Evolutionary conservation across 2,113 vertebrate genomes (phyloP).

Genomic region (Entelurus aequoreus): DNA sequence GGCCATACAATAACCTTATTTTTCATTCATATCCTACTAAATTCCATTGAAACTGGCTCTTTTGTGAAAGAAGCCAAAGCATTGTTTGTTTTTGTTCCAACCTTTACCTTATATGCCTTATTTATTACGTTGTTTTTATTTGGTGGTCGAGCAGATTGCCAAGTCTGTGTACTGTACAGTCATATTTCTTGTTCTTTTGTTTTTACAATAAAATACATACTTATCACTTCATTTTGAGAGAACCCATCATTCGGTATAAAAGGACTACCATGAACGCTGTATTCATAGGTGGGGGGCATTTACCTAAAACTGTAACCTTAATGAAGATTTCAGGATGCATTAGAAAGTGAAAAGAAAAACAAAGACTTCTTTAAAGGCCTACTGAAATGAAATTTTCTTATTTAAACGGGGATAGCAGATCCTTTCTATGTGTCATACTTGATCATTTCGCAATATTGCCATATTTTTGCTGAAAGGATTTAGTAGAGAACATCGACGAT

Average conservation of each 20-base stretch:
- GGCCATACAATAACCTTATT: background rate
- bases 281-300: too few species aligned
- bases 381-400: too few species aligned
- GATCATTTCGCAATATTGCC: too few species aligned
- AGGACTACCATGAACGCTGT: background rate
- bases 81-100: conserved; percentile 31
- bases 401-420: too few species aligned
- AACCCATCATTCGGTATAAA: conserved; percentile 18
- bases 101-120: conserved; percentile 65
- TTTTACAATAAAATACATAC: conserved; percentile 44
- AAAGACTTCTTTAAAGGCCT: too few species aligned
- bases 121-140: conserved; percentile 45
- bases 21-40: background rate
- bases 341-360: too few species aligned
- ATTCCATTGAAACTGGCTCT: background rate
- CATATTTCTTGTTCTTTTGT: conserved; percentile 31
- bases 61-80: conserved; percentile 4
- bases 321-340: too few species aligned
- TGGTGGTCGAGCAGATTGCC: conserved; percentile 26
- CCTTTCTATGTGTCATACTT: too few species aligned
- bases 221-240: conserved; percentile 25
- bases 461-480: too few species aligned
- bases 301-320: too few species aligned
- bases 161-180: conserved; percentile 24
- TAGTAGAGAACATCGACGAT: too few species aligned